phyloP scores from a whole-genome alignment of 2,797 vertebrate species.

The Mallotus villosus region DNA sequence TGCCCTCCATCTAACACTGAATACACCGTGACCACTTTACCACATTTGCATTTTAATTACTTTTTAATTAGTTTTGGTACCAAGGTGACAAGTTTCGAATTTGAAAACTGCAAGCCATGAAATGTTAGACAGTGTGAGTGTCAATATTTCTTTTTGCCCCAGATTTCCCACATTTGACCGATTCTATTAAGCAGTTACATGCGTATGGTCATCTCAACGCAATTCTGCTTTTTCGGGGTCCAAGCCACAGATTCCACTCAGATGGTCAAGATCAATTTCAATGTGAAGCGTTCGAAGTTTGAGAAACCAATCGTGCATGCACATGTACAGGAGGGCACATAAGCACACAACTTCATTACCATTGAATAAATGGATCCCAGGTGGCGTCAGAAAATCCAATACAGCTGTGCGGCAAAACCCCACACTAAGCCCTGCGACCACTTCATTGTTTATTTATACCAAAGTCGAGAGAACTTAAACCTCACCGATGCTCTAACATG shows the following conservation, averaged over 20 bases:
- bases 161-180: constrained; percentile 5
- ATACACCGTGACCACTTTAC: constrained; percentile 42
- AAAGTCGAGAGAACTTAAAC: constrained; percentile 61
- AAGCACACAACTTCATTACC: constrained; percentile 46
- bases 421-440: constrained; percentile 53
- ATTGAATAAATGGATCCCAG: constrained; percentile 54
- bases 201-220: not conserved
- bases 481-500: constrained; percentile 55
- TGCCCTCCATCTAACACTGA: constrained; percentile 43
- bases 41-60: constrained; percentile 47
- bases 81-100: constrained; percentile 23
- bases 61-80: constrained; percentile 21
- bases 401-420: constrained; percentile 54
- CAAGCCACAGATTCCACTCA: constrained; percentile 6
- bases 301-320: not conserved
- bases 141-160: too few relatives aligned
- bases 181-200: constrained; percentile 16
- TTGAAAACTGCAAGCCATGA: constrained; percentile 11
- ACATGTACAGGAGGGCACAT: constrained; percentile 27
- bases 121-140: too few relatives aligned
- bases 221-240: not conserved
- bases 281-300: constrained; percentile 1
- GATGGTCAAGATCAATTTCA: not conserved
- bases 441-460: constrained; percentile 66
- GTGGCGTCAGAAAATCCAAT: constrained; percentile 51